A percentile compares a stretch with the other conserved stretches of the same genome.
phyloP scores from a whole-genome alignment of 1,140 invertebrate species.

The Nylanderia fulva region DNA sequence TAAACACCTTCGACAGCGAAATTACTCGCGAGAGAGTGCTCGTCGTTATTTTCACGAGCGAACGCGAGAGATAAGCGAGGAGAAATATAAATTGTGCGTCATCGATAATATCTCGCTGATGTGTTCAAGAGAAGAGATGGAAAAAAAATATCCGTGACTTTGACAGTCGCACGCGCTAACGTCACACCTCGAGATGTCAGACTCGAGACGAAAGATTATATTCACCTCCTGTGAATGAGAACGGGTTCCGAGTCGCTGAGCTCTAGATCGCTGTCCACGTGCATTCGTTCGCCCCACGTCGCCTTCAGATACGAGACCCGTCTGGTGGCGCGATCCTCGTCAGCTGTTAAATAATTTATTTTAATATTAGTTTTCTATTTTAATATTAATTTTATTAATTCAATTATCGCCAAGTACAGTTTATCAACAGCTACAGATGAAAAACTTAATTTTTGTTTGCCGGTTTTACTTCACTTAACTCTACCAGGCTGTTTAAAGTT shows the following conservation, averaged over 20 bases:
- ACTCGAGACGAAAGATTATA: constrained; percentile 17
- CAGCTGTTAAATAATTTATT: constrained; percentile 86
- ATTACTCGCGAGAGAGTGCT: constrained; percentile 18
- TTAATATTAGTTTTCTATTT: too few species aligned
- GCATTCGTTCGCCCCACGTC: constrained; percentile 90
- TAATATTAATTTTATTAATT: too few species aligned
- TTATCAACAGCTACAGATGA: too few species aligned
- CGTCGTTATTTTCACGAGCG: constrained; percentile 25
- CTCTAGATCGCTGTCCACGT: constrained; percentile 89
- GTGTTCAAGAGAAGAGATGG: constrained; percentile 1
- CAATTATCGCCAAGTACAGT: neutral
- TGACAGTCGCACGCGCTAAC: neutral
- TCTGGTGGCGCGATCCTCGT: constrained; percentile 94
- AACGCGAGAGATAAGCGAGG: neutral
- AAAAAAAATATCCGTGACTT: neutral
- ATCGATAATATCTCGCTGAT: neutral
- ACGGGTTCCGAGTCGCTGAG: constrained; percentile 88
- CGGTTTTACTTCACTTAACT: neutral
- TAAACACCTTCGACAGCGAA: constrained; percentile 32
- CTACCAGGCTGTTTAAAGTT: neutral
- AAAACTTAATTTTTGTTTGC: neutral
- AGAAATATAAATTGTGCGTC: neutral
- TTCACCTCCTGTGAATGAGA: constrained; percentile 88
- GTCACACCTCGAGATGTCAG: neutral
- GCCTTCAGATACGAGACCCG: constrained; percentile 97